Evolutionary conservation across 2,113 vertebrate genomes (phyloP).

Genomic region (Rattus rattus): DNA sequence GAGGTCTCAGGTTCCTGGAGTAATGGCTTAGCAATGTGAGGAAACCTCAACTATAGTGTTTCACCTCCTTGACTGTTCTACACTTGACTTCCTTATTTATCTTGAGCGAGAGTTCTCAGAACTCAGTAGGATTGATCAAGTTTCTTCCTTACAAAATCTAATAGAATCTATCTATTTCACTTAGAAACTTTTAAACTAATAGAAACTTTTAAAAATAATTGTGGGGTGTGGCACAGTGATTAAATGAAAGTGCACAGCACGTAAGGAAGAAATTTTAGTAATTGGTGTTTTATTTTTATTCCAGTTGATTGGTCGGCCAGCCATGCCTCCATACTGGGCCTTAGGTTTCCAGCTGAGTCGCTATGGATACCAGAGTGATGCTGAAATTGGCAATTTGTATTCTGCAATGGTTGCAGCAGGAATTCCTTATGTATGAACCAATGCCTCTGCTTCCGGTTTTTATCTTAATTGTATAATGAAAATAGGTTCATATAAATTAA

Average conservation of each 20-base stretch:
- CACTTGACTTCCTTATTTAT: background rate
- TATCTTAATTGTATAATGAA: slow-evolving; percentile 3
- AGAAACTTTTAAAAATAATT: background rate
- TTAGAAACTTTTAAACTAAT: background rate
- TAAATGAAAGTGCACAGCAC: background rate
- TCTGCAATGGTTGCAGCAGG: slow-evolving; percentile 86
- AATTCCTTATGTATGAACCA: slow-evolving; percentile 92
- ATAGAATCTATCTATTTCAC: background rate
- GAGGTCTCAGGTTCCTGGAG: background rate
- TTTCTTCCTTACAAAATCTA: background rate
- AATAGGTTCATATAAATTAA: background rate
- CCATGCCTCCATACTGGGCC: slow-evolving; percentile 95
- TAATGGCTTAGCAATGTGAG: background rate
- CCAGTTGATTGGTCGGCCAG: slow-evolving; percentile 94
- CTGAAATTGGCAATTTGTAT: slow-evolving; percentile 89
- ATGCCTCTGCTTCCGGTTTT: background rate
- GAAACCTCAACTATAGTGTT: background rate
- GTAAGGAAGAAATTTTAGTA: background rate
- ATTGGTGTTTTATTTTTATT: slow-evolving; percentile 63
- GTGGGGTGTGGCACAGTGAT: background rate
- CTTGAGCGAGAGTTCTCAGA: background rate
- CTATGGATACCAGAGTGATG: slow-evolving; percentile 91
- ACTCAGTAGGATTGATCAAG: background rate
- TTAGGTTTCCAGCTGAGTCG: slow-evolving; percentile 97
- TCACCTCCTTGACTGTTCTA: background rate